phyloP scores from a whole-genome alignment of 2,888 invertebrate genomes.

The Petrolisthes cinctipes region DNA sequence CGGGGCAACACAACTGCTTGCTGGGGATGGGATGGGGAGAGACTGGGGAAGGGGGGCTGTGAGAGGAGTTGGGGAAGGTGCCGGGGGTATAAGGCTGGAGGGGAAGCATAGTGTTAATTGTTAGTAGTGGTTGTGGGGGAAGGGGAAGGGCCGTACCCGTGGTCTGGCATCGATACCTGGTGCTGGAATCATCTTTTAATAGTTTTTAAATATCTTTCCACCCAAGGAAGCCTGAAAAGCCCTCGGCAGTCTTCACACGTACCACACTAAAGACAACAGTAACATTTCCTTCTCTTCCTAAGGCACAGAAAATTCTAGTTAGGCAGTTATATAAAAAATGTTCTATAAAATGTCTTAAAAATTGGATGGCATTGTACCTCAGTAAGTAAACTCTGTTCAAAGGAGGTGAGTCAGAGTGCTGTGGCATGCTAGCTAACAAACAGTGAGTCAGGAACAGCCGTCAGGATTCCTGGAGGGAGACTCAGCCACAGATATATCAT shows the following conservation, averaged over 20 bases:
- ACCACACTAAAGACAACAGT: conserved; percentile 1
- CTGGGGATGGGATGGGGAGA: too few relatives aligned
- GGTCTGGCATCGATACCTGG: too few relatives aligned
- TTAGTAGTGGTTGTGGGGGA: too few relatives aligned
- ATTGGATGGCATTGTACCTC: background rate
- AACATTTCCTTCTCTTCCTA: conserved; percentile 6
- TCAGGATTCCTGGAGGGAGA: conserved; percentile 5
- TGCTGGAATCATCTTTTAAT: too few relatives aligned
- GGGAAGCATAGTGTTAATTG: too few relatives aligned
- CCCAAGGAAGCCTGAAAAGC: conserved; percentile 3
- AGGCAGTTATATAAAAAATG: background rate
- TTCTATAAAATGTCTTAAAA: conserved; percentile 5
- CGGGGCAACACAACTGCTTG: too few relatives aligned
- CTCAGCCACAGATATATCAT: background rate
- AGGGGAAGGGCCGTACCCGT: too few relatives aligned
- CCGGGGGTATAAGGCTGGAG: too few relatives aligned
- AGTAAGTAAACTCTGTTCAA: background rate
- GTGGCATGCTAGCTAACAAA: conserved; percentile 11
- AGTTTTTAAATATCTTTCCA: too few relatives aligned
- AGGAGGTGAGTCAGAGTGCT: conserved; percentile 12
- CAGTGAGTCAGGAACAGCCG: background rate
- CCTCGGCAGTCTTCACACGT: background rate
- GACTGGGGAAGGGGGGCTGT: too few relatives aligned
- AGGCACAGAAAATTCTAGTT: conserved; percentile 2
- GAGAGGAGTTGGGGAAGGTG: too few relatives aligned